phyloP scores from a whole-genome alignment of 2,113 vertebrate genomes.

The Empidonax alnorum region DNA sequence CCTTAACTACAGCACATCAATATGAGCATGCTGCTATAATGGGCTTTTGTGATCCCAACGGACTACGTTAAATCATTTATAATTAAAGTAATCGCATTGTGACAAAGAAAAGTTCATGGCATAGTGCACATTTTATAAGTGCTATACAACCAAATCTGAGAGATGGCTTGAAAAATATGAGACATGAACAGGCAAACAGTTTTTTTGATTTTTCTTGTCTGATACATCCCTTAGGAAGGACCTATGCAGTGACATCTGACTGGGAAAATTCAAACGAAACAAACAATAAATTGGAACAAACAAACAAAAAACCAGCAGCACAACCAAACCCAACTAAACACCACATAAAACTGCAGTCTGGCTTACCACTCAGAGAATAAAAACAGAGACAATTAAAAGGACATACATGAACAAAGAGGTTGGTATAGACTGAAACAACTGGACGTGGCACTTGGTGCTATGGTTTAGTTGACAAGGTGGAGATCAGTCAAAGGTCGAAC shows the following conservation, averaged over 20 bases:
- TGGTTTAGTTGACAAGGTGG: not conserved
- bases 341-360: not conserved
- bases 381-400: not conserved
- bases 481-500: not conserved
- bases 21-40: not conserved
- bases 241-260: not conserved
- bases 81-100: slow-evolving; percentile 51
- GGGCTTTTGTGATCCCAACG: slow-evolving; percentile 56
- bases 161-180: slow-evolving; percentile 21
- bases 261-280: not conserved
- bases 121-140: slow-evolving; percentile 36
- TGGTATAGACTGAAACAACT: not conserved
- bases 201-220: slow-evolving; percentile 22
- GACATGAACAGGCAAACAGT: not conserved
- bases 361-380: slow-evolving; percentile 9
- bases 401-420: not conserved
- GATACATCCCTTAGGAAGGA: not conserved
- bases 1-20: slow-evolving; percentile 52
- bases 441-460: not conserved
- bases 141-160: slow-evolving; percentile 11
- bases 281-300: not conserved
- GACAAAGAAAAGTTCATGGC: slow-evolving; percentile 53
- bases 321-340: not conserved
- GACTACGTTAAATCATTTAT: slow-evolving; percentile 59
- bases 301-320: not conserved